phyloP scores from a whole-genome alignment of 2,797 vertebrate genomes.

The Triplophysa bombifrons region DNA sequence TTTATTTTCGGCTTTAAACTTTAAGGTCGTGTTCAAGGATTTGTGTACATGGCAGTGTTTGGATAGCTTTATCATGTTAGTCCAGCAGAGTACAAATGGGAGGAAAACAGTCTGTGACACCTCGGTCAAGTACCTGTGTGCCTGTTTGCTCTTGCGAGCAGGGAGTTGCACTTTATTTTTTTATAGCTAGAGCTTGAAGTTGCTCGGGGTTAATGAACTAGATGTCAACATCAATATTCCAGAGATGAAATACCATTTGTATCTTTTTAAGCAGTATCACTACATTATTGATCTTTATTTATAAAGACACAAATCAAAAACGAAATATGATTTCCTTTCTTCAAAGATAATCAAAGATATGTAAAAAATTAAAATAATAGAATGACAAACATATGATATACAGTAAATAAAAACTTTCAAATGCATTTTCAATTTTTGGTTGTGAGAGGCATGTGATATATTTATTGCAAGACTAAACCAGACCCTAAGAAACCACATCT shows the following conservation, averaged over 20 bases:
- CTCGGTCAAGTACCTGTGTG: slow-evolving; percentile 61
- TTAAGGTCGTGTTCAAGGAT: slow-evolving; percentile 73
- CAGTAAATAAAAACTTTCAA: too few relatives aligned
- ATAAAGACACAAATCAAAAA: too few relatives aligned
- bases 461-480: too few relatives aligned
- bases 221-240: slow-evolving; percentile 29
- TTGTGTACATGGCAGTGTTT: slow-evolving; percentile 75
- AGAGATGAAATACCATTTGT: background rate
- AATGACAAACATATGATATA: too few relatives aligned
- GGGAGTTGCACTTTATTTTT: slow-evolving; percentile 33
- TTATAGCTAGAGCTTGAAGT: slow-evolving; percentile 36
- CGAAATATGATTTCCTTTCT: too few relatives aligned
- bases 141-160: slow-evolving; percentile 37
- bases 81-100: slow-evolving; percentile 14
- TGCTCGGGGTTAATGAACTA: slow-evolving; percentile 48
- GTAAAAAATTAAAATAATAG: too few relatives aligned
- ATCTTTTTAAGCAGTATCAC: too few relatives aligned
- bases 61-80: slow-evolving; percentile 59
- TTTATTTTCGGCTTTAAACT: slow-evolving; percentile 35
- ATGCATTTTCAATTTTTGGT: too few relatives aligned
- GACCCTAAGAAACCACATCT: too few relatives aligned
- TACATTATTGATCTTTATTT: too few relatives aligned
- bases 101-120: slow-evolving; percentile 57
- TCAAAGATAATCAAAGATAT: too few relatives aligned
- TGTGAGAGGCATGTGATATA: too few relatives aligned